phyloP scores from a whole-genome alignment of 2,888 invertebrate species.

The Drosophila paramelanica region DNA sequence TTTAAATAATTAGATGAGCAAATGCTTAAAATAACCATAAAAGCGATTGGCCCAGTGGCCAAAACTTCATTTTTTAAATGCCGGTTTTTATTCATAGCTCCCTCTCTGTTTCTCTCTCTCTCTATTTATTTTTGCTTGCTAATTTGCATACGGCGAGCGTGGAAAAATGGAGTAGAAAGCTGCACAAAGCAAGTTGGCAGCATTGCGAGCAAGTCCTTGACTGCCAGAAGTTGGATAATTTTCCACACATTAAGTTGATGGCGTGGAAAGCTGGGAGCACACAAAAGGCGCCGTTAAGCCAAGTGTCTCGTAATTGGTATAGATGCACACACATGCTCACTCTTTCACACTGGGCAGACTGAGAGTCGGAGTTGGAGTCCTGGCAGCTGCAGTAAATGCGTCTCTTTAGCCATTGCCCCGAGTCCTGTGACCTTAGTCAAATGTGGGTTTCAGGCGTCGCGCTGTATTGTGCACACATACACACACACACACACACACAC shows the following conservation, averaged over 20 bases:
- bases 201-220: not conserved
- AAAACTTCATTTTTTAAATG: slow-evolving; percentile 19
- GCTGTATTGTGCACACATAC: slow-evolving; percentile 70
- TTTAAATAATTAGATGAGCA: slow-evolving; percentile 49
- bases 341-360: slow-evolving; percentile 2
- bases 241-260: slow-evolving; percentile 50
- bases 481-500: slow-evolving; percentile 32
- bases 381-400: slow-evolving; percentile 51
- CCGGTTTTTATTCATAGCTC: not conserved
- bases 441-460: slow-evolving; percentile 59
- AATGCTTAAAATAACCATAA: slow-evolving; percentile 72
- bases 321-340: slow-evolving; percentile 21
- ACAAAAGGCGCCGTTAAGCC: slow-evolving; percentile 29
- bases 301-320: slow-evolving; percentile 50
- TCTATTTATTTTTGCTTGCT: not conserved
- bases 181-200: slow-evolving; percentile 4
- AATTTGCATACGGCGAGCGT: slow-evolving; percentile 28
- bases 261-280: slow-evolving; percentile 12
- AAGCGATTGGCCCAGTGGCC: slow-evolving; percentile 38
- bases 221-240: slow-evolving; percentile 32
- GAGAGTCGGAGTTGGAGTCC: slow-evolving; percentile 19
- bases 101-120: not conserved
- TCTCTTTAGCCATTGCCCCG: slow-evolving; percentile 23
- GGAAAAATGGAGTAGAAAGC: not conserved
- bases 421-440: slow-evolving; percentile 66